Evolutionary conservation across 2,888 invertebrate species (phyloP), one percentile per base, ranked within the genome.

Genomic region (Branchipolynoe longqiensis): DNA sequence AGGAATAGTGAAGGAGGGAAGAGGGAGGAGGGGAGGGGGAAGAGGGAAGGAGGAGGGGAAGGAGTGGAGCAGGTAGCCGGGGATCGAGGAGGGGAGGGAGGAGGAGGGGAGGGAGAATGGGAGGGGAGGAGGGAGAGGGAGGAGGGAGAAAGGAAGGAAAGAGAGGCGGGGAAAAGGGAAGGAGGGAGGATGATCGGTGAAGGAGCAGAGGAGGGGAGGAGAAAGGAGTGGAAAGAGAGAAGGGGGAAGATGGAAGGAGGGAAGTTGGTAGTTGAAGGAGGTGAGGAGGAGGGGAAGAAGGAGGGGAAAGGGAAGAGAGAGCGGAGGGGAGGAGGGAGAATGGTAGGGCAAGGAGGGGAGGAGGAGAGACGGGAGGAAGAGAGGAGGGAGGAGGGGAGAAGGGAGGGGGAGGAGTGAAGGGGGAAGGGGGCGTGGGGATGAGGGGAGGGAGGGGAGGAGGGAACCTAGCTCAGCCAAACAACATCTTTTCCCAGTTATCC

Each of bases 361-460:
- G 18, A 12, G 48, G 8, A 48, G 18, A 18, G 48, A 12, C 48
- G 18, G 18, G 8, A 48, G 48, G 18, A 8, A 48, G 48, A 48
- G 8, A 48, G 48, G 48, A 8, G 18, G 48, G 8, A 48, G 48
- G 48, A 56, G n/a, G 12, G 18, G 14, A 83, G 41, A 25, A 14
- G 0, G 48, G 36, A 2, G 48, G 40, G 41, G 69, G 12, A 62
- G 69, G 41, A n/a, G 62, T n/a, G 2, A 38, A 41, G 41, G 28
- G 36, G 38, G 81, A 54, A 1, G 48, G 48, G 8, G 69, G 69
- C 22, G 4, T 18, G 36, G 31, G 64, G 48, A 12, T 25, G 12
- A 25, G 48, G 54, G 69, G 41, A 25, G 48, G 62, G 54, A 33
- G 28, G 36, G 73, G 84, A 54, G 31, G n/a, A n/a, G n/a, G n/a